phyloP scores from a whole-genome alignment of 2,113 vertebrate genomes.

The Chloebia gouldiae region DNA sequence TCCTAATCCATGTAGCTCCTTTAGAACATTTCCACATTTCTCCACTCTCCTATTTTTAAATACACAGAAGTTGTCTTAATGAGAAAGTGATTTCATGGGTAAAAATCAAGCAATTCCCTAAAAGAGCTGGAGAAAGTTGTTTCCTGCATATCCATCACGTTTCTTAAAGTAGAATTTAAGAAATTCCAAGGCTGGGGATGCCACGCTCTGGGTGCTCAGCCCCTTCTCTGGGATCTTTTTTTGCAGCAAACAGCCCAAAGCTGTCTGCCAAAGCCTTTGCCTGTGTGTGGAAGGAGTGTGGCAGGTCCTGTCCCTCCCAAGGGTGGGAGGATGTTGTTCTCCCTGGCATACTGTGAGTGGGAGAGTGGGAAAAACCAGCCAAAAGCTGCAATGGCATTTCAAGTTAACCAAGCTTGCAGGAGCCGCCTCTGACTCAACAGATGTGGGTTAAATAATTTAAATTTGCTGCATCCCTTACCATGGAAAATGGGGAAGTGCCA shows the following conservation, averaged over 20 bases:
- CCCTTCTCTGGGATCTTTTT: neutral
- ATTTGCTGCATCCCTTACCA: neutral
- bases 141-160: neutral
- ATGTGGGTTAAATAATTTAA: neutral
- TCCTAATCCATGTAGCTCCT: neutral
- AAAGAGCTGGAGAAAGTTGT: neutral
- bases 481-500: accelerated
- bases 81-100: neutral
- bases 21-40: neutral
- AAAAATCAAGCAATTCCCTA: neutral
- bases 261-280: neutral
- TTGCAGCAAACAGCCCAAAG: neutral
- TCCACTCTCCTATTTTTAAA: neutral
- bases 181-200: neutral
- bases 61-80: neutral
- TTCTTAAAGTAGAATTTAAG: neutral
- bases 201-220: neutral
- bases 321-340: neutral
- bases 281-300: accelerated
- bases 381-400: neutral
- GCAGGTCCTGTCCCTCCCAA: neutral
- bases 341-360: conserved; percentile 9
- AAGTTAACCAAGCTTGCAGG: neutral
- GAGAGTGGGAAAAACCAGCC: neutral
- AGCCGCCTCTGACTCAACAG: neutral